These are phyloP conservation scores for Brachystomella parvula DNA, from an alignment of 1,140 invertebrate genomes.

Conservation along the genomic window DNA sequence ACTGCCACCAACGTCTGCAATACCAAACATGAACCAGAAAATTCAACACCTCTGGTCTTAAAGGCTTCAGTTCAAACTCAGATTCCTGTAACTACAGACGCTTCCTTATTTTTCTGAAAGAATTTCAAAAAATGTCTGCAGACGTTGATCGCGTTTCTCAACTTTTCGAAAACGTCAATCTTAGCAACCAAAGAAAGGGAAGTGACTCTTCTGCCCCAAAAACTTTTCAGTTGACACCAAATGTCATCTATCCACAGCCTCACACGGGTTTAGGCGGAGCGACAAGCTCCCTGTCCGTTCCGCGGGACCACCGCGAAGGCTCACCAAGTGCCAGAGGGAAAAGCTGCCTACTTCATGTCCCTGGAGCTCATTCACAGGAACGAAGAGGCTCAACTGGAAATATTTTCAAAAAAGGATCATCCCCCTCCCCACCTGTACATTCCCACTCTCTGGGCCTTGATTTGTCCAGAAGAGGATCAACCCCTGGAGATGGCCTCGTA, in stretches of 20 bases:
- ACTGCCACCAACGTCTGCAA: background rate
- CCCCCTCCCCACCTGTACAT: constrained; percentile 12
- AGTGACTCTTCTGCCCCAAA: constrained; percentile 32
- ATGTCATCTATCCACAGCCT: constrained; percentile 15
- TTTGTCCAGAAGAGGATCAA: constrained; percentile 27
- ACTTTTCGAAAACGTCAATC: constrained; percentile 26
- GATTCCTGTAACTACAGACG: background rate
- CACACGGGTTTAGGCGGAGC: constrained; percentile 13
- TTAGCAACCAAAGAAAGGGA: constrained; percentile 25
- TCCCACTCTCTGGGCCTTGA: background rate
- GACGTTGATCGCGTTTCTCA: constrained; percentile 28
- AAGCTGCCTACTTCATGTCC: constrained; percentile 30
- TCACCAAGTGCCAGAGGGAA: constrained; percentile 7
- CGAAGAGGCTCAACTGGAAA: constrained; percentile 35
- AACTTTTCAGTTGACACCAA: constrained; percentile 26
- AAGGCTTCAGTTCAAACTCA: background rate
- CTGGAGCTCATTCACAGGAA: constrained; percentile 18
- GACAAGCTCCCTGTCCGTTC: constrained; percentile 3
- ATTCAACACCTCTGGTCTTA: background rate
- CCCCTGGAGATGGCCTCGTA: constrained; percentile 32
- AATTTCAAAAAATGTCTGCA: constrained; percentile 10
- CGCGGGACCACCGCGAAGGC: background rate
- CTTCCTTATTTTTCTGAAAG: background rate
- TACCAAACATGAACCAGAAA: background rate
- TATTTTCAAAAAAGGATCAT: constrained; percentile 28